A percentile compares a stretch with the other conserved stretches of the same genome.
Conservation (phyloP, 2,888 invertebrate species). For the Andrena dorsata region DNA sequence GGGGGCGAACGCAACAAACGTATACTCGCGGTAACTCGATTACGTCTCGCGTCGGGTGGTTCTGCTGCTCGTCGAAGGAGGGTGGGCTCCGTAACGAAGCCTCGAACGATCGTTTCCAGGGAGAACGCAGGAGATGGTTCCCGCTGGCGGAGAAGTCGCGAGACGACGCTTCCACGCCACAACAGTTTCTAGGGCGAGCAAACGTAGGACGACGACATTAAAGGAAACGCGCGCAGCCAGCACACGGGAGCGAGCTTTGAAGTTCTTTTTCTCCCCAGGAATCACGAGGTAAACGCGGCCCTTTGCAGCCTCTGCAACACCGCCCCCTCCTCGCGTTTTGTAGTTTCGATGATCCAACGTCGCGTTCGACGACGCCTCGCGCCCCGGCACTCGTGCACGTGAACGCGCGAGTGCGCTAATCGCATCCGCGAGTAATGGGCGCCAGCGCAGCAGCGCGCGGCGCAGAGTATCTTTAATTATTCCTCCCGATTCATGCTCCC, state of each 20-base stretch:
- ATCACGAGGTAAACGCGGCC: conserved; percentile 23
- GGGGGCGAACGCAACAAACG: conserved; percentile 11
- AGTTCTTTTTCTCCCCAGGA: conserved; percentile 24
- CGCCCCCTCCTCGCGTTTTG: neutral
- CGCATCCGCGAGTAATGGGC: conserved; percentile 49
- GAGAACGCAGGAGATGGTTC: no score
- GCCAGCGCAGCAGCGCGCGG: neutral
- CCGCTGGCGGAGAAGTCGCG: conserved; percentile 14
- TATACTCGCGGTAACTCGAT: conserved; percentile 21
- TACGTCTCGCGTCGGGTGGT: neutral
- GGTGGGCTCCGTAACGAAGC: conserved; percentile 9
- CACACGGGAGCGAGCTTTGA: conserved; percentile 41
- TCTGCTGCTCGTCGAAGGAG: neutral
- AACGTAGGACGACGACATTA: conserved; percentile 9
- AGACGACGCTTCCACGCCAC: conserved; percentile 20
- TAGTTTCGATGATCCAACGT: conserved; percentile 37
- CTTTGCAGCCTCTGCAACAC: neutral
- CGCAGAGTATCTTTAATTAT: conserved; percentile 64
- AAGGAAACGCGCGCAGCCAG: conserved; percentile 28
- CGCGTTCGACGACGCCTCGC: conserved; percentile 33
- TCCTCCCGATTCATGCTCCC: conserved; percentile 62
- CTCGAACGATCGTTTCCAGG: conserved; percentile 28
- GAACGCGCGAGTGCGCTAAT: conserved; percentile 66
- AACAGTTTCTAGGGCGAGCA: conserved; percentile 38
- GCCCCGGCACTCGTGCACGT: conserved; percentile 35